Conservation (phyloP, 1,140 invertebrate species). For the Coenobita brevimanus region DNA sequence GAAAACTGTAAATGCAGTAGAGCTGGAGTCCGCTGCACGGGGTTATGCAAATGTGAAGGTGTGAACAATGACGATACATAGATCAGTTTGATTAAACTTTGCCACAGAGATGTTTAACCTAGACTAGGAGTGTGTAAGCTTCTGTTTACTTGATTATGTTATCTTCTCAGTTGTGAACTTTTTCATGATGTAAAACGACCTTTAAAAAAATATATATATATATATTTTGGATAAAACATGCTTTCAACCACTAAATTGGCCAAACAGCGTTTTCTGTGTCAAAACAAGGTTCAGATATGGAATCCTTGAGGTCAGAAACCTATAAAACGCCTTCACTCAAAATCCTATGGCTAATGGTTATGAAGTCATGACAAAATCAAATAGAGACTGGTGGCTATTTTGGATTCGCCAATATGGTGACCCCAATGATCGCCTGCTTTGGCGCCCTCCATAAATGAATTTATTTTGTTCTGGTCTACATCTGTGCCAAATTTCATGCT, state of each 20-base stretch:
- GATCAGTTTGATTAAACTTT: neutral
- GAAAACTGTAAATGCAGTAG: neutral
- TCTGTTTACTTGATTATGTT: neutral
- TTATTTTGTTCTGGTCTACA: neutral
- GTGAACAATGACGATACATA: conserved; percentile 9
- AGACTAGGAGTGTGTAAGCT: neutral
- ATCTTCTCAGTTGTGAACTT: too few species aligned
- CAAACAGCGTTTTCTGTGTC: neutral
- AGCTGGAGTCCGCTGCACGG: conserved; percentile 15
- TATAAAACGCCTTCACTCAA: neutral
- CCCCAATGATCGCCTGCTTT: neutral
- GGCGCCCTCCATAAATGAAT: neutral
- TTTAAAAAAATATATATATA: neutral
- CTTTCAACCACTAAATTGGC: neutral
- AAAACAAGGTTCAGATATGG: neutral
- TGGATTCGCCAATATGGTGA: too few species aligned
- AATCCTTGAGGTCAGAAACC: too few species aligned
- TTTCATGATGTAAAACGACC: too few species aligned
- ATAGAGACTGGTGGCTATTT: neutral
- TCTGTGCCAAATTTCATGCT: too few species aligned
- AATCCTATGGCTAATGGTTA: neutral
- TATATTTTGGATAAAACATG: neutral
- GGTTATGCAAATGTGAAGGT: neutral
- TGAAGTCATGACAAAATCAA: conserved; percentile 8
- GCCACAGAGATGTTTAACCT: neutral